Conservation (phyloP, 2,113 vertebrate species). For the Zapornia atra region DNA sequence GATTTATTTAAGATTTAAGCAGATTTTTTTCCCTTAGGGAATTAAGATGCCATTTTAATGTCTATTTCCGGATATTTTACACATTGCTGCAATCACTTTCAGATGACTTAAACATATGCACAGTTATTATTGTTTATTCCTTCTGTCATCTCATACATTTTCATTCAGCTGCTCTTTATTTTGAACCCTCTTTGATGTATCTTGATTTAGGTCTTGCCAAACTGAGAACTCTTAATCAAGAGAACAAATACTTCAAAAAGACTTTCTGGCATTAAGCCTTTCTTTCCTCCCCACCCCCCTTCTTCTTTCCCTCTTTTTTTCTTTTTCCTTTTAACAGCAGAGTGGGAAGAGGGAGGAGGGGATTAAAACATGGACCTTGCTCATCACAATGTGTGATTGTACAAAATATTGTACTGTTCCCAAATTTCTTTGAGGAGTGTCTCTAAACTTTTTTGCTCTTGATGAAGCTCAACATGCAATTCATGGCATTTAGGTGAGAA, state of each 20-base stretch:
- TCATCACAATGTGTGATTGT: background rate
- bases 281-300: no score
- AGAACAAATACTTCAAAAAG: constrained; percentile 66
- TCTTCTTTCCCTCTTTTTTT: background rate
- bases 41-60: constrained; percentile 41
- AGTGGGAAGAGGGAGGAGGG: background rate
- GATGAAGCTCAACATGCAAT: background rate
- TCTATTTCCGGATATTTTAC: constrained; percentile 60
- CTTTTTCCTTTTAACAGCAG: background rate
- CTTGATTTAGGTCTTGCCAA: constrained; percentile 74
- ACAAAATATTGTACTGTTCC: background rate
- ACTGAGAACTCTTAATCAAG: constrained; percentile 65
- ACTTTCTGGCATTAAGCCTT: constrained; percentile 29
- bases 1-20: constrained; percentile 44
- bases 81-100: constrained; percentile 68
- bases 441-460: background rate
- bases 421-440: background rate
- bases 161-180: constrained; percentile 72
- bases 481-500: background rate
- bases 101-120: constrained; percentile 68
- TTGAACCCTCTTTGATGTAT: constrained; percentile 69
- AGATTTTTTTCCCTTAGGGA: background rate
- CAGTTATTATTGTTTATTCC: constrained; percentile 68
- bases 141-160: constrained; percentile 67
- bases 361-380: background rate